Base-by-base conservation (phyloP, 2,888 invertebrate genomes). In the Hesperia comma region DNA sequence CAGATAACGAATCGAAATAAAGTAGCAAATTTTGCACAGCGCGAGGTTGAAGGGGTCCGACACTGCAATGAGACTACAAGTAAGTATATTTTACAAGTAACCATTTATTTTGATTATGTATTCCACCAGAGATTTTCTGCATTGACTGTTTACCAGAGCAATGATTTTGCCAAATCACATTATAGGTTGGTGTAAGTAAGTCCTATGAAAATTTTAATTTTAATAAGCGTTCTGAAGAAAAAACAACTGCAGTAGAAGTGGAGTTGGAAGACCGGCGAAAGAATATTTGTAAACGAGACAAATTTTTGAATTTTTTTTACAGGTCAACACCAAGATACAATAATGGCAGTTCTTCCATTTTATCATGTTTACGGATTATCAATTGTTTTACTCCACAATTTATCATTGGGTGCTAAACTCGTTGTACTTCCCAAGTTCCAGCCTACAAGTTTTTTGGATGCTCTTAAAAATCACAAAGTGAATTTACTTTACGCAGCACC, bases 11-110 rank as follows among this genome's bases (percentile, higher is more conserved):
- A 32, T 37, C 10, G 12, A 17, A 55, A 32, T 17, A 55, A 33
- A 3, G 67, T 67, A 3, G 61, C 26, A n/a, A 67, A 67, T 21
- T 67, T 60, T 37, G 55, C 37, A 37, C 67, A 67, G 15, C 55
- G 46, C 40, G 46, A 66, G 6, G 54, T 37, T 54, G 54, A 64
- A 14, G 49, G 32, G 0, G 33, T 54, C 5, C 43, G 19, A 14
- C 66, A 66, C 43, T 33, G 32, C 33, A 55, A 43, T 46, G 33
- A 60, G 33, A 66, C 66, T 2, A 66, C 66, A 33, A 64, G 63
- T 63, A 49, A 56, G 56, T 14, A 55, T 14, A 26, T 54, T 32
- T 26, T 32, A 12, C 10, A 15, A 33, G 32, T 26, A 26, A 26
- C n/a, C n/a, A 26, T 26, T 26, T 26, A 26, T 26, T 26, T n/a